Percentiles rank a stretch among this genome's conserved stretches.
These are phyloP conservation scores for Nebria salina DNA, from an alignment of 2,888 invertebrate species.

Conservation along the genomic window DNA sequence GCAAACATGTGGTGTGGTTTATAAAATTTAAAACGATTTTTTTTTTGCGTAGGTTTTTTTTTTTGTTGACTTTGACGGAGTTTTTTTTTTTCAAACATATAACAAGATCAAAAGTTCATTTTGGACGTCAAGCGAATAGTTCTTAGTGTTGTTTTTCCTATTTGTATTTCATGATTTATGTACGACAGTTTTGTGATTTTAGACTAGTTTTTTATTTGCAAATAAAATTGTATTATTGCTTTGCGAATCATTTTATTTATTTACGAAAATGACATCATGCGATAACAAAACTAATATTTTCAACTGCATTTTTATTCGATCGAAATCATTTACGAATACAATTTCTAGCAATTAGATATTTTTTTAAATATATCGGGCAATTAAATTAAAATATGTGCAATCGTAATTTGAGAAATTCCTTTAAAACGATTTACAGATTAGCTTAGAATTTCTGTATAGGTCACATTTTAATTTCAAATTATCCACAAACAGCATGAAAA, in stretches of 20 bases:
- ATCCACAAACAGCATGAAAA: neutral
- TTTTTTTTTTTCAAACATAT: neutral
- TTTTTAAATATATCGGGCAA: too few species aligned
- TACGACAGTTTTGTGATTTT: too few species aligned
- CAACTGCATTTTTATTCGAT: too few species aligned
- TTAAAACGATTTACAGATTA: neutral
- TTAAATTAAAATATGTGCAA: too few species aligned
- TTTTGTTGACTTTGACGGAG: neutral
- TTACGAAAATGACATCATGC: neutral
- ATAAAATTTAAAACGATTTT: neutral
- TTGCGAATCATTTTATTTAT: neutral
- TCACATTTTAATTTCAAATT: neutral
- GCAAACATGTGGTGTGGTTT: neutral
- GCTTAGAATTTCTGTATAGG: neutral
- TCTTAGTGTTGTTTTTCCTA: neutral
- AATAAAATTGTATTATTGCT: neutral
- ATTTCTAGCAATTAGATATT: too few species aligned
- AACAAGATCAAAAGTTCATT: neutral
- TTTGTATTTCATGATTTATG: too few species aligned
- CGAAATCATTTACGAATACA: too few species aligned
- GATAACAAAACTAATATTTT: too few species aligned
- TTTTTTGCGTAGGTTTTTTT: neutral
- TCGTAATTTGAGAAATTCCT: neutral
- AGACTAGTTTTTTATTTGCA: neutral
- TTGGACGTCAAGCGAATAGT: neutral